Conservation (phyloP, 37 sponge, comb jelly and placozoan genomes). For the Ephydatia muelleri region DNA sequence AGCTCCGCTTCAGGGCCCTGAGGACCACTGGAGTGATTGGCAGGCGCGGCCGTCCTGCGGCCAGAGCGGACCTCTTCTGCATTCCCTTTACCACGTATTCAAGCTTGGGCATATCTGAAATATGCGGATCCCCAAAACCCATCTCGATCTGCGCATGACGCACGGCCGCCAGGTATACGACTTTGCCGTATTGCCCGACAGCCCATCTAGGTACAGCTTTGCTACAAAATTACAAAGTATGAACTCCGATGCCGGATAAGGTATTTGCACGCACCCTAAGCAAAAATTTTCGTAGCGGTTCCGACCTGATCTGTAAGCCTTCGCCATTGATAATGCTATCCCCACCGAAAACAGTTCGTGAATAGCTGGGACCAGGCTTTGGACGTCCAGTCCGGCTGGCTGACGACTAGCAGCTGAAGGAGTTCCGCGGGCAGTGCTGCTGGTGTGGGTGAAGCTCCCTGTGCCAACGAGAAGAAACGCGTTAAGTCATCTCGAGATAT, state of each 20-base stretch:
- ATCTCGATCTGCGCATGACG: neutral
- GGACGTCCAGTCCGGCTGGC: constrained; percentile 16
- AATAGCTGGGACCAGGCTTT: constrained; percentile 17
- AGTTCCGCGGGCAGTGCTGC: neutral
- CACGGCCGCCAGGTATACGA: neutral
- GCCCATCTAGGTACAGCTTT: neutral
- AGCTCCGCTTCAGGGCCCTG: no score
- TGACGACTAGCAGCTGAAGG: neutral
- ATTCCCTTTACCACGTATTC: neutral
- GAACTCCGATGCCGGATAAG: neutral
- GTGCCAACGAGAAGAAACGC: constrained; percentile 22
- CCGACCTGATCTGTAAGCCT: neutral
- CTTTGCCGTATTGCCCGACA: neutral
- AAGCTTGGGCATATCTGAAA: neutral
- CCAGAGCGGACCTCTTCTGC: neutral
- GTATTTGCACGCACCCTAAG: no score
- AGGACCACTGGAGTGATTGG: no score
- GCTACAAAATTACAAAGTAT: neutral
- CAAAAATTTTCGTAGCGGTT: constrained; percentile 13
- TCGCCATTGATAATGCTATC: constrained; percentile 12
- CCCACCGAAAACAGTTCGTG: constrained; percentile 23
- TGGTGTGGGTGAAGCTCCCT: neutral
- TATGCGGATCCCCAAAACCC: neutral
- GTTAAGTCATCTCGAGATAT: constrained; percentile 8
- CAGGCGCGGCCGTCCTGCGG: neutral